Base-by-base conservation (phyloP, 2,797 vertebrate genomes). In the Notolepis coatsorum region DNA sequence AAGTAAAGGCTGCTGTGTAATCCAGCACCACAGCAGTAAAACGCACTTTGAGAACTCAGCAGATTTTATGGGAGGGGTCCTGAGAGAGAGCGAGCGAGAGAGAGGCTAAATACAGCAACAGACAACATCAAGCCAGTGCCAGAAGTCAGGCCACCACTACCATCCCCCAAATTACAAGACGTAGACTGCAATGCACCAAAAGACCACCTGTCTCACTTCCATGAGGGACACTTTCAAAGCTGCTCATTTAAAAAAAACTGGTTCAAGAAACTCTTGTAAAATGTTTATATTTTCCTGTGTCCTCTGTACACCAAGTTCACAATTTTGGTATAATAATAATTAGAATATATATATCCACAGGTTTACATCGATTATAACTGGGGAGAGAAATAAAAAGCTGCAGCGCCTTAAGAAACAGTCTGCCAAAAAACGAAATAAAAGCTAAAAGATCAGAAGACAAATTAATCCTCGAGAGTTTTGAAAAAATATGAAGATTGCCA, bases 21-120 rank as follows among this genome's bases (percentile, higher is more conserved):
- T 75, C 71, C 77, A 68, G 82, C 80, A 78, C 72, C 74, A 4
- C 46, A 51, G 61, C 70, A 71, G 80, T 73, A 78, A 84, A 67
- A 76, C 79, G 75, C 75, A 68, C 69, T 72, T 67, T 60, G 81
- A 79, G 72, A 80, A 71, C 59, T 85, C 86, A 80, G 88, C 84
- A 84, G 76, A 89, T 88, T 90, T 86, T 82, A 85, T 50, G 61
- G 73, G 87, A 81, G 71, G 45, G 65, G 75, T 68, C n/a, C n/a
- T n/a, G n/a, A n/a, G n/a, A n/a, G n/a, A n/a, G n/a, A n/a, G n/a
- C n/a, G n/a, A n/a, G n/a, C 57, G 25, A 13, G 10, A 60, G 84
- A 3, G 25, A 25, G 47, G 75, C 91, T 89, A 89, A 91, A 92
- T 83, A 82, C 76, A 81, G 91, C 68, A 75, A 61, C 68, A 51